Evolutionary conservation across 1,140 invertebrate genomes (phyloP).

Genomic region (Thaumatotibia leucotreta): DNA sequence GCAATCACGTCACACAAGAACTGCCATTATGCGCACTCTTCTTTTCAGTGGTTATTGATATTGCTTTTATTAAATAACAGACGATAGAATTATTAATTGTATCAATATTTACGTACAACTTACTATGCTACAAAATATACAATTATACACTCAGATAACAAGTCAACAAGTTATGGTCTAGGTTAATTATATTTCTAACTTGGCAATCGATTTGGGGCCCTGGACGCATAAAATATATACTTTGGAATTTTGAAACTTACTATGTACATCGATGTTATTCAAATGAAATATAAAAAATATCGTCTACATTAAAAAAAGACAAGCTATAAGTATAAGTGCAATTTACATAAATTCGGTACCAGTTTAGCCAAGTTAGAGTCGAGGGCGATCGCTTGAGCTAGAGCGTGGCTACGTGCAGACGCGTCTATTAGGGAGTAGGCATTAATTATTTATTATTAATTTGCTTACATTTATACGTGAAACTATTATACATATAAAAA

Average conservation of each 20-base stretch:
- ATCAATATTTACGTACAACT: conserved; percentile 24
- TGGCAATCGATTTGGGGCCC: neutral
- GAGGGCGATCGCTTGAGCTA: neutral
- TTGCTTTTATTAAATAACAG: conserved; percentile 30
- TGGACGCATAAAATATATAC: neutral
- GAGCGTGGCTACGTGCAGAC: neutral
- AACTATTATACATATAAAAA: too few relatives aligned
- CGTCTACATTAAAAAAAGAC: neutral
- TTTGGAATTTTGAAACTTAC: neutral
- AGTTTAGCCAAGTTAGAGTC: neutral
- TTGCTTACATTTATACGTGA: too few relatives aligned
- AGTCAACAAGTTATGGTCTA: conserved; percentile 29
- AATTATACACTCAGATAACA: conserved; percentile 27
- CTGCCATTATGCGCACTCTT: neutral
- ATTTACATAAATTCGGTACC: neutral
- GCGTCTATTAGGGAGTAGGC: neutral
- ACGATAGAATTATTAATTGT: conserved; percentile 40
- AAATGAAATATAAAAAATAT: neutral
- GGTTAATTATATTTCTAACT: conserved; percentile 1
- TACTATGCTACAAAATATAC: conserved; percentile 22
- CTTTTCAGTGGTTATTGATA: neutral
- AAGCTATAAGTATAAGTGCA: neutral
- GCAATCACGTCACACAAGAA: neutral
- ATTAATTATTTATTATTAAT: too few relatives aligned
- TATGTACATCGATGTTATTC: neutral